phyloP scores from a whole-genome alignment of 2,797 vertebrate genomes.

The Atherinosoma microstoma region DNA sequence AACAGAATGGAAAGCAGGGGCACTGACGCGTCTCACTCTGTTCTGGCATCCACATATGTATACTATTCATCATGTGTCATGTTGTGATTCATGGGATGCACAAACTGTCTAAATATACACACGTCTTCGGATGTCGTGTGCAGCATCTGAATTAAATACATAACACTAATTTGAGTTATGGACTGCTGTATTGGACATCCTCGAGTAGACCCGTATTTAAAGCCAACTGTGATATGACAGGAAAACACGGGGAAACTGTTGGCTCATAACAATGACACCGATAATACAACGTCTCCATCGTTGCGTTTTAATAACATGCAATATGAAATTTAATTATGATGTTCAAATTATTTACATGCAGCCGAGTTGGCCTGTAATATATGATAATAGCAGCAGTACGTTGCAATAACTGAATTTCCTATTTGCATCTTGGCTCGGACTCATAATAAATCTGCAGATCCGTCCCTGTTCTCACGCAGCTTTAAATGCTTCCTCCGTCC shows the following conservation, averaged over 20 bases:
- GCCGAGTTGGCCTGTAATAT: background rate
- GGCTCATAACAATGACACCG: slow-evolving; percentile 22
- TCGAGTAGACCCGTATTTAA: background rate
- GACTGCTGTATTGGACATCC: background rate
- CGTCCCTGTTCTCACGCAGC: background rate
- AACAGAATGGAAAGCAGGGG: background rate
- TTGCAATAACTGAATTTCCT: slow-evolving; percentile 7
- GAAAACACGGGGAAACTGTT: background rate
- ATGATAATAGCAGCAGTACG: background rate
- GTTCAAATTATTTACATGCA: slow-evolving; percentile 35
- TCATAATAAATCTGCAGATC: background rate
- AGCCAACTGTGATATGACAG: background rate
- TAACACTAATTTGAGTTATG: slow-evolving; percentile 6
- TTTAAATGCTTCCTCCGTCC: background rate
- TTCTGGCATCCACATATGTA: background rate
- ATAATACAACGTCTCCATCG: slow-evolving; percentile 41
- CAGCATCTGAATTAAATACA: slow-evolving; percentile 14
- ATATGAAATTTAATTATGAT: slow-evolving; percentile 48
- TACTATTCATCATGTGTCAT: slow-evolving; percentile 26
- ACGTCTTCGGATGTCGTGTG: background rate
- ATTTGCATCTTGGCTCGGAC: slow-evolving; percentile 5
- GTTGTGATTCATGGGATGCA: slow-evolving; percentile 37
- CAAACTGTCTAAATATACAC: slow-evolving; percentile 10
- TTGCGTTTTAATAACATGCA: slow-evolving; percentile 48
- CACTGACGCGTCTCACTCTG: background rate